Evolutionary conservation across 2,888 invertebrate genomes (phyloP), one percentile per base, ranked within the genome.

Genomic region (Myopa testacea): DNA sequence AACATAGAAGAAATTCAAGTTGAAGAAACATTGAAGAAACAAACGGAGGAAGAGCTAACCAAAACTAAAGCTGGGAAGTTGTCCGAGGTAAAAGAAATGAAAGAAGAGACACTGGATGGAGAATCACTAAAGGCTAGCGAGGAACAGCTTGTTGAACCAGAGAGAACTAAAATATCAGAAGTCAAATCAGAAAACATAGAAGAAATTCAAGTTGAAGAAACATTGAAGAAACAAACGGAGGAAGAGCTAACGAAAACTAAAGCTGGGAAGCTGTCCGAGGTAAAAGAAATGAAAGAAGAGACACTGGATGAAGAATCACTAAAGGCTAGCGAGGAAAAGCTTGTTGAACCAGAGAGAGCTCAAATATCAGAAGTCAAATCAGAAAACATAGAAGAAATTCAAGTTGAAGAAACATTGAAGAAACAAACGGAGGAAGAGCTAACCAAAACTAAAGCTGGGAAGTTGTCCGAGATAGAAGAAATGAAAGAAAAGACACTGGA

Each of bases 311-410:
- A 1, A 4, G 38, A 78, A 37, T 0, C 40, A 1, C 52, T 75
- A 37, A 70, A 78, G 50, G 7, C 6, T 12, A 62, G 34, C 7
- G n/a, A 16, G 38, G 14, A 65, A 65, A 65, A 65, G 0, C 2
- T 14, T 65, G 12, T 6, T 8, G 38, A 67, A 65, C 7, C 55
- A 45, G 26, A 68, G 10, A 69, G 65, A 63, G 55, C 65, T 50
- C 77, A 80, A 26, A 19, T 37, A 26, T 10, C 65, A 14, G 71
- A 75, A 67, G 55, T 70, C 34, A 79, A 81, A 77, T 68, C 76
- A 40, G 79, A 81, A 78, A 63, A 77, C 78, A 80, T 78, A 6
- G 83, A 79, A 81, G 82, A 78, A 80, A 8, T n/a, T 19, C 60
- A 60, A 8, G n/a, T 4, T n/a, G n/a, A 14, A 38, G 16, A 68